Evolutionary conservation across 2,888 invertebrate species (phyloP), one percentile per base, ranked within the genome.

Genomic region (Lasioglossum leucozonium): DNA sequence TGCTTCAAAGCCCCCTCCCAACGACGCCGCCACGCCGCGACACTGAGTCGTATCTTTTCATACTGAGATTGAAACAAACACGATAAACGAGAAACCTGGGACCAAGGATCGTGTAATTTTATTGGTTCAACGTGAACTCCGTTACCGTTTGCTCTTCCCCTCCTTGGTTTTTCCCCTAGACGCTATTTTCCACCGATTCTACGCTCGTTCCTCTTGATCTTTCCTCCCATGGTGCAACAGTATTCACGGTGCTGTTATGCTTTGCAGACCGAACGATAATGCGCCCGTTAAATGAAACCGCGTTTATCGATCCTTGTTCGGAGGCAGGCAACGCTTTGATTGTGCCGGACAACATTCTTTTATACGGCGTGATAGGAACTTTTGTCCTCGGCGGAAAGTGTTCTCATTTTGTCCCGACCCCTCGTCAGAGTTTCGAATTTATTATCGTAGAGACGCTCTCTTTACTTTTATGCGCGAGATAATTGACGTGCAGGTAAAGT

Each of bases 1-100:
- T 26, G 62, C 30, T 62, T 30, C 30, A 62, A 62, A 30, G 6
- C 62, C 6, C 4, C 11, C 18, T 65, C 13, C n/a, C 22, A 18
- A 44, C 42, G 13, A 42, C 40, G 0, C 37, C 40, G 0, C 37
- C 16, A 16, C 44, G 16, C 77, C 58, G 67, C 69, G 30, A 67
- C 30, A 42, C 51, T 22, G 30, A 44, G 37, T 16, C 58, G 58
- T 58, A 10, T 34, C 71, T 73, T 65, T 71, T 82, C 82, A 62
- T 78, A 76, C 58, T 62, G 81, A 80, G 79, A 90, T 88, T 87
- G 88, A 88, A 90, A 88, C 87, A 86, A 89, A 87, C 87, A 84
- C 83, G 87, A 88, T 89, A 89, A 89, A 88, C 87, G 84, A 47
- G 81, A 82, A 72, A 71, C 55, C 77, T 76, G 79, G 55, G 67